Conservation (phyloP, 2,888 invertebrate species). For the Serripes groenlandicus region DNA sequence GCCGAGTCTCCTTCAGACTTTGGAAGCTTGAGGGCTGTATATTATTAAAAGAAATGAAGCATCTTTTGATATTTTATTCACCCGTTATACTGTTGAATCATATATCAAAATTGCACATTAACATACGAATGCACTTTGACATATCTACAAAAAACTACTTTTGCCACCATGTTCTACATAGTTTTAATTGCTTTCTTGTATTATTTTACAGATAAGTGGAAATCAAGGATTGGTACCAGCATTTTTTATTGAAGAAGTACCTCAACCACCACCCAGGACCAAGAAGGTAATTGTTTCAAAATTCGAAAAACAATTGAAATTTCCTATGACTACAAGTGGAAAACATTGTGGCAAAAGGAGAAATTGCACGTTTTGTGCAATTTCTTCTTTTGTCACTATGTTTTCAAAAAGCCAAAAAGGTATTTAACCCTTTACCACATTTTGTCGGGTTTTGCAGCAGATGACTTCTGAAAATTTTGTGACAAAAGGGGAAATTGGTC, state of each 20-base stretch:
- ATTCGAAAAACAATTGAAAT: too few relatives aligned
- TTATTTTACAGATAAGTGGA: slow-evolving; percentile 78
- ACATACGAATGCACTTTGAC: not conserved
- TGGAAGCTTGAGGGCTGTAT: too few relatives aligned
- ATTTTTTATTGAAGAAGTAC: slow-evolving; percentile 84
- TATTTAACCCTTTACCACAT: not conserved
- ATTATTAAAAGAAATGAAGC: too few relatives aligned
- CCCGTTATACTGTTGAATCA: too few relatives aligned
- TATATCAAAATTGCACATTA: not conserved
- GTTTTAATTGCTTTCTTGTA: not conserved
- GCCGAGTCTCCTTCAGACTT: too few relatives aligned
- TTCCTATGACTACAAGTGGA: not conserved
- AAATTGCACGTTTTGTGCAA: too few relatives aligned
- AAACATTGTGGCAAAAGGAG: too few relatives aligned
- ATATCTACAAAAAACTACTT: too few relatives aligned
- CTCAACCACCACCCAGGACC: slow-evolving; percentile 67
- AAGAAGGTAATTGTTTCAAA: slow-evolving; percentile 62
- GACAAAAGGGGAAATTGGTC: not conserved
- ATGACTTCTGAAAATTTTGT: not conserved
- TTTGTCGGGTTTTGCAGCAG: not conserved
- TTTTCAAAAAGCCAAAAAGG: not conserved
- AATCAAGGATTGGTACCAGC: slow-evolving; percentile 83
- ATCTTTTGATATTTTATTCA: too few relatives aligned
- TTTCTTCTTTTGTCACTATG: not conserved
- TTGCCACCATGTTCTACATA: too few relatives aligned